Evolutionary conservation across 2,888 invertebrate genomes (phyloP), one percentile per base, ranked within the genome.

Genomic region (Lamellibrachia satsuma): DNA sequence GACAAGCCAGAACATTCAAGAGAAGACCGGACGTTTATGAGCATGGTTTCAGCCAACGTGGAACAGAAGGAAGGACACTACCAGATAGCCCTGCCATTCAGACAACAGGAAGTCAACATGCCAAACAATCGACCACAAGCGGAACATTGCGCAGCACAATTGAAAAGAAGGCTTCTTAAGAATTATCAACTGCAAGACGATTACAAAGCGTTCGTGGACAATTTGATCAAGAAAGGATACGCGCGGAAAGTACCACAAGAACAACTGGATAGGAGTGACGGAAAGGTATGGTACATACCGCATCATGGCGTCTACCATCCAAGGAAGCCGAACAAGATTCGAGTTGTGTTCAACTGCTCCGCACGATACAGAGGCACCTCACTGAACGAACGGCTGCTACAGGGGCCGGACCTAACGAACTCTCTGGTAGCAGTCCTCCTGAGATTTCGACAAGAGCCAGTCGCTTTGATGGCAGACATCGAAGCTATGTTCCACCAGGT

Each of bases 271-370:
- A 57, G 52, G 52, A 90, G 90, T 7, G 60, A 75, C 51, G 92
- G 92, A 52, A 15, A 52, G 9, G 60, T 55, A 39, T 94, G 93
- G 93, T 94, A 94, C 91, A 91, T 92, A 39, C 93, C 93, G 7
- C 94, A 93, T 91, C 93, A 93, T 91, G 93, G 93, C 8, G 93
- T 94, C 2, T 93, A 92, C 91, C 92, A 93, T 39, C 93, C 93
- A n/a, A 92, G 90, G 7, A 94, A 94, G 52, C 93, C 94, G 27
- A 92, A n/a, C 39, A 39, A 39, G 39, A 39, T 39, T 39, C 39
- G 39, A 39, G 39, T 39, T 39, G 39, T 39, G 39, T 93, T 93
- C 91, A 93, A 94, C 91, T 93, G 92, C 52, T 92, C 75, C 60
- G 93, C 93, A 11, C 52, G 90, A 91, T 92, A 57, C 55, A 57